Evolutionary conservation across 2,113 vertebrate genomes (phyloP), one percentile per base, ranked within the genome.

Genomic region (Dipodomys merriami): DNA sequence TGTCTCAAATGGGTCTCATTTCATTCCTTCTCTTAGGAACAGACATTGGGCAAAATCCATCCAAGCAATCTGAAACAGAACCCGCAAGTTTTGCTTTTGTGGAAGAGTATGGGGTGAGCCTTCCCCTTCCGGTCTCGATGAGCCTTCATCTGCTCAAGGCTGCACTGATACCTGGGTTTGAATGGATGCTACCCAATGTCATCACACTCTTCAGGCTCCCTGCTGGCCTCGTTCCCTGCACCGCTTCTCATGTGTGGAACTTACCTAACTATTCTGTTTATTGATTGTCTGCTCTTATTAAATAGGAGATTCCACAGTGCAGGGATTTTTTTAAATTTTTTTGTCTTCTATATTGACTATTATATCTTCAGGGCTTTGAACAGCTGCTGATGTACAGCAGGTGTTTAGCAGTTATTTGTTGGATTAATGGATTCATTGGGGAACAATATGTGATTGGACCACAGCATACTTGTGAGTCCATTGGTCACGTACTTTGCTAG

Each of bases 131-230:
- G 23, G 10, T 33, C 29, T 69, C 33, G 29, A n/a, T 80, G 30
- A 79, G 23, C 25, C 33, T 12, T 19, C 23, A 33, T 57, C 53
- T 71, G 7, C 68, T 85, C 19, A 12, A 53, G 73, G 22, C 25
- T 20, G 15, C 11, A 0, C 0, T 4, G 30, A 35, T 6, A 33
- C 4, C 8, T 71, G 0, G 22, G n/a, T 62, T 77, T 44, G 30
- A 39, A 65, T 57, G 20, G 30, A 22, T 5, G 3, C 10, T 15
- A 19, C 4, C 25, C 15, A 23, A 30, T 4, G 46, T 87, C 67
- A 87, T 20, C 5, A 29, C 49, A 12, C 69, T 30, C 35, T 35
- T 64, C 49, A 8, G 2, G 23, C 1, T 79, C 18, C 12, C 25
- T 71, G 27, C 39, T 81, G 44, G 46, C 1, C 67, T 73, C 68